Conservation (phyloP, 2,113 vertebrate genomes). For the Eurystomus gularis region DNA sequence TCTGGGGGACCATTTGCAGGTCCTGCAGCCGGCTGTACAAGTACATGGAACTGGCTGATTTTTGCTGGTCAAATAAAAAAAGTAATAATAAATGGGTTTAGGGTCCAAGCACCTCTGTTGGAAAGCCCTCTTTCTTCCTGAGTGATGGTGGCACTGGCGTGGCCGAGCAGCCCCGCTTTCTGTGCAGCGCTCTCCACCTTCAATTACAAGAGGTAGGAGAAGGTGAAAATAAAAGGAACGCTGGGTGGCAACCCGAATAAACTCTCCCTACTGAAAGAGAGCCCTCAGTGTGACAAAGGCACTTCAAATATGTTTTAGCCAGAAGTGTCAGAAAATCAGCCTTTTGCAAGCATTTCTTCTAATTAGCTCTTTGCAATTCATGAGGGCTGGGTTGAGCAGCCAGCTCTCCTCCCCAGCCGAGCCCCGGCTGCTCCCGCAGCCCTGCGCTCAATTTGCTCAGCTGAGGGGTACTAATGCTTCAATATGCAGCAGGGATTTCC, state of each 20-base stretch:
- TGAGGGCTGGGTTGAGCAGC: background rate
- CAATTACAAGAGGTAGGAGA: background rate
- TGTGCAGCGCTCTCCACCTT: background rate
- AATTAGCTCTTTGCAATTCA: background rate
- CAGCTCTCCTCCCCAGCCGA: background rate
- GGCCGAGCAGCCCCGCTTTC: background rate
- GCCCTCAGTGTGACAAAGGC: background rate
- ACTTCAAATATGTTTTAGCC: background rate
- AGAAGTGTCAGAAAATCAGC: background rate
- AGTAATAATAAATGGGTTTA: background rate
- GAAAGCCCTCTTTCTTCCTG: background rate
- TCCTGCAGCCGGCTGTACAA: background rate
- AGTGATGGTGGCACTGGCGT: background rate
- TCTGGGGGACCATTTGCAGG: background rate
- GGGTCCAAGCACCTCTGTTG: background rate
- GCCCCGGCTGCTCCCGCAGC: background rate
- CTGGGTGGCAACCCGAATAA: background rate
- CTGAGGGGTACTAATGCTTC: background rate
- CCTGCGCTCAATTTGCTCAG: background rate
- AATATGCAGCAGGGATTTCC: background rate
- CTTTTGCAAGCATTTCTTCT: background rate
- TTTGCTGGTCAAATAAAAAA: background rate
- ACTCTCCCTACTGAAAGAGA: background rate
- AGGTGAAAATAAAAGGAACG: background rate
- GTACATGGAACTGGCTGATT: background rate